Evolutionary conservation across 2,797 vertebrate genomes (phyloP).

Genomic region (Lithobates pipiens): DNA sequence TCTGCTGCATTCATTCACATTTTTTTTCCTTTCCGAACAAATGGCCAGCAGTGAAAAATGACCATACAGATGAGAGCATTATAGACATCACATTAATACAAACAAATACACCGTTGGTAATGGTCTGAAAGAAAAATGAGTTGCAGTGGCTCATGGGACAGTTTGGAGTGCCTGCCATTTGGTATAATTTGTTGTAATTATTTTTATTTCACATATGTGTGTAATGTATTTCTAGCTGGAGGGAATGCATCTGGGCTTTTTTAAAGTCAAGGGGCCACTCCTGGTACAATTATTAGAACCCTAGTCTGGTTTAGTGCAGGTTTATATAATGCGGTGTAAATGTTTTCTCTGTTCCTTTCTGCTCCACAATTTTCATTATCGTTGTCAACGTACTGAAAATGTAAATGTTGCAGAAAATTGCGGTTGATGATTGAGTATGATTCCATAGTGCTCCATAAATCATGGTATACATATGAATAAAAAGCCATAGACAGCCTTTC

Average conservation of each 20-base stretch:
- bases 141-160: neutral
- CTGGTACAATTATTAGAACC: neutral
- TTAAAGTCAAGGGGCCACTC: neutral
- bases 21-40: too few relatives aligned
- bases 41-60: neutral
- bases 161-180: neutral
- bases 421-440: too few relatives aligned
- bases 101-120: too few relatives aligned
- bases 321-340: too few relatives aligned
- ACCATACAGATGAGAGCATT: neutral
- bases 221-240: neutral
- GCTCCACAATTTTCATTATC: too few relatives aligned
- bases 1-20: neutral
- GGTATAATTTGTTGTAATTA: constrained; percentile 4
- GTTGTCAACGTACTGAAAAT: too few relatives aligned
- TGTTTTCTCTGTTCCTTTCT: too few relatives aligned
- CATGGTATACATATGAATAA: too few relatives aligned
- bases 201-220: neutral
- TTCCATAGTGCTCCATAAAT: too few relatives aligned
- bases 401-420: too few relatives aligned
- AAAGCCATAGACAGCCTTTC: too few relatives aligned
- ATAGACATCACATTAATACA: neutral
- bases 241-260: neutral
- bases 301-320: too few relatives aligned
- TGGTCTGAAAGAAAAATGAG: neutral